Base-by-base conservation (phyloP, 2,797 vertebrate genomes). In the Phylloscopus collybita region DNA sequence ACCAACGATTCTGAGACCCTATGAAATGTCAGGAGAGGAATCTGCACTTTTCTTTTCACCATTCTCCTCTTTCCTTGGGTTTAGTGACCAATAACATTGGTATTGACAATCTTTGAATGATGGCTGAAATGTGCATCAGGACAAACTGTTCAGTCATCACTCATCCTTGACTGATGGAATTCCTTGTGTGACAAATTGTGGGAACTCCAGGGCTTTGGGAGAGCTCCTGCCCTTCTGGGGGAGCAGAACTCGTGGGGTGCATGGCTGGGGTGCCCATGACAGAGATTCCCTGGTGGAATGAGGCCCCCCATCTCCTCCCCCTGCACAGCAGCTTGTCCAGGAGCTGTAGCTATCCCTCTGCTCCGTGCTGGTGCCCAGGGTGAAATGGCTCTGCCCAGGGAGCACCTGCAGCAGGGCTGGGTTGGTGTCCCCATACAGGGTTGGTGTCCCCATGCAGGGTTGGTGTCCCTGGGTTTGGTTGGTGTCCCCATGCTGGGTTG, bases 251-350 rank as follows among this genome's bases (percentile, higher is more conserved):
- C 0, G 1, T 10, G 60, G 27, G 9, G 13, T 17, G 54, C 8
- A 1, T 23, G 38, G 11, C 38, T 19, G 20, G 23, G 60, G 25
- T 8, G 9, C 18, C 42, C 13, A 6, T 34, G 9, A 7, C 4
- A 9, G 13, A 8, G 44, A 2, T 4, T 25, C 70, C 70, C 21
- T 3, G 6, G 13, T 5, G 21, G 4, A 19, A 12, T 0, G 13
- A 59, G 49, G 25, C 23, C 6, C 16, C 3, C 17, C 20, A 2
- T 9, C 25, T 34, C 59, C 11, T 26, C 38, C 16, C 18, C 22
- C 16, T 1, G 2, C 8, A 10, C 3, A 57, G 44, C 42, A 47
- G 36, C 51, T 38, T 18, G 32, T 9, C 30, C 82, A 19, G 69
- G 56, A 80, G 40, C 3, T 30, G 49, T 29, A 57, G 13, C 51